These are phyloP conservation scores for Pipistrellus kuhlii DNA, from an alignment of 2,797 vertebrate species.

Conservation along the genomic window DNA sequence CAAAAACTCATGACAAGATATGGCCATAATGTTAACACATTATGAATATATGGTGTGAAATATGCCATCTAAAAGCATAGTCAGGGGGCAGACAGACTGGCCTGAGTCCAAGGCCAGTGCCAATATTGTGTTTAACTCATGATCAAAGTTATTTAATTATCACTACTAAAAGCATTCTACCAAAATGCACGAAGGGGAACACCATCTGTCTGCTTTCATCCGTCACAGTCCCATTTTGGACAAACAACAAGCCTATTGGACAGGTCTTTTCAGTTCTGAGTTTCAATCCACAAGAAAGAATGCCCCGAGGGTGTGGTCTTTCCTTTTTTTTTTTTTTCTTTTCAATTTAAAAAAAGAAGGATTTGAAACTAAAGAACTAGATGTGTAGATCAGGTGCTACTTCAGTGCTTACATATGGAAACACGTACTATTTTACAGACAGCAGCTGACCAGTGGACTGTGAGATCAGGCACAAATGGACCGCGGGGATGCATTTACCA, in stretches of 20 bases:
- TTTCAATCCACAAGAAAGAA: conserved; percentile 47
- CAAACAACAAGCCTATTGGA: neutral
- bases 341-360: conserved; percentile 50
- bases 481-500: conserved; percentile 79
- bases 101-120: neutral
- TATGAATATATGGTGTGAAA: conserved; percentile 31
- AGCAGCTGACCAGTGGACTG: conserved; percentile 25
- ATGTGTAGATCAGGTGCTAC: conserved; percentile 33
- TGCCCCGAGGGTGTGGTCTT: neutral
- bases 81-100: neutral
- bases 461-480: conserved; percentile 66
- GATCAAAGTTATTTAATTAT: conserved; percentile 44
- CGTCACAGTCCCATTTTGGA: conserved; percentile 20
- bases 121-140: conserved; percentile 47
- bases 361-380: conserved; percentile 54
- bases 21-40: conserved; percentile 31
- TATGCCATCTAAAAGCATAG: neutral
- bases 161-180: conserved; percentile 52
- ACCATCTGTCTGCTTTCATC: neutral
- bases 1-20: neutral
- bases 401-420: conserved; percentile 64
- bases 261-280: neutral
- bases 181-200: neutral
- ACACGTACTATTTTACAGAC: conserved; percentile 55
- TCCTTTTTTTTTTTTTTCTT: neutral